Base-by-base conservation (phyloP, 2,113 vertebrate genomes). In the Ceratotherium simum region DNA sequence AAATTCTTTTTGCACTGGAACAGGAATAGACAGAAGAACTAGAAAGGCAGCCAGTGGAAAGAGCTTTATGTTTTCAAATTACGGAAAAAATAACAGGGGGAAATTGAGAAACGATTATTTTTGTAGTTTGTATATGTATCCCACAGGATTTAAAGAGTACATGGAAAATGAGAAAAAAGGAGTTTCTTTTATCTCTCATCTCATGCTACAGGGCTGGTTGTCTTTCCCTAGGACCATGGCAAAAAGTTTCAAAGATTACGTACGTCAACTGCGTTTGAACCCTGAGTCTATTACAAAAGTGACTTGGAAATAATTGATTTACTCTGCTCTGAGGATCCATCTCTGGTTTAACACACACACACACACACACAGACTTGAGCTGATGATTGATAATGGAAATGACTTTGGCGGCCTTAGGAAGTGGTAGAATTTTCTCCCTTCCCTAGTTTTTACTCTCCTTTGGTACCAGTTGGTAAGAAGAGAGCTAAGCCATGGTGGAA, bases 11-110 rank as follows among this genome's bases (percentile, higher is more conserved):
- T 98, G 94, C 92, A 92, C 93, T 97, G 96, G 11, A 96, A 98
- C 98, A 98, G 94, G 98, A 99, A 98, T 98, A 99, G 98, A 99
- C 98, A 98, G 98, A 98, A 98, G 98, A 97, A 97, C 98, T 98
- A 98, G 99, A 98, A 99, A 98, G 95, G 94, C 97, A 96, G 92
- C 93, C 96, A 88, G 51, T 94, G 95, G 97, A 98, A 99, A 98
- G 97, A 96, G 96, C 98, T 96, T 96, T 98, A 97, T 72, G 97
- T 89, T 98, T 98, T 95, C 95, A 96, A 97, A 98, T 97, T 98
- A 96, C 78, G 92, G 82, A 93, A 98, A 93, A 98, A 98, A 97
- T 33, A 65, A 2, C 79, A 90, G 93, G 64, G 90, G 90, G 98
- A 96, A 88, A 48, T 82, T 85, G 78, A 95, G 90, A 93, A 83